Conservation (phyloP, 1,140 invertebrate genomes). For the Drosophila trapezifrons region DNA sequence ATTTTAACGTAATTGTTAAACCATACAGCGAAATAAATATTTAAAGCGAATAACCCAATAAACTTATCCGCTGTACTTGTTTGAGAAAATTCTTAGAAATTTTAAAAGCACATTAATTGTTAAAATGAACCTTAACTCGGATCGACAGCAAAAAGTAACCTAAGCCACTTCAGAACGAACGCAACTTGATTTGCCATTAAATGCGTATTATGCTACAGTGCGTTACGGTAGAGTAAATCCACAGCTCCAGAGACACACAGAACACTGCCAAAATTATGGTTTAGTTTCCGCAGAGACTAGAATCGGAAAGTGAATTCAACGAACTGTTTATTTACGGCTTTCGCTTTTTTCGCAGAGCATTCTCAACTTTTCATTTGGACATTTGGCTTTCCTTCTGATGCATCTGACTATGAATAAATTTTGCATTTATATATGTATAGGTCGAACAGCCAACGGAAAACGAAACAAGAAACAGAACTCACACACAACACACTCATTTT, state of each 20-base stretch:
- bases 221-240: slow-evolving; percentile 35
- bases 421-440: slow-evolving; percentile 70
- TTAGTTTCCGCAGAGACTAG: slow-evolving; percentile 54
- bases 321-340: slow-evolving; percentile 48
- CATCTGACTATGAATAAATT: slow-evolving; percentile 56
- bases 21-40: slow-evolving; percentile 77
- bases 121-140: slow-evolving; percentile 42
- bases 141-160: slow-evolving; percentile 15
- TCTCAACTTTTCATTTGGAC: slow-evolving; percentile 16
- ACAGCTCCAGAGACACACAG: slow-evolving; percentile 18
- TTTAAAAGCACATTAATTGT: slow-evolving; percentile 72
- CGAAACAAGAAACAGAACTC: slow-evolving; percentile 13
- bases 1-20: slow-evolving; percentile 82
- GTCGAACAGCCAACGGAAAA: slow-evolving; percentile 42
- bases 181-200: slow-evolving; percentile 31
- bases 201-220: slow-evolving; percentile 5
- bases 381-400: slow-evolving; percentile 36
- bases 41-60: slow-evolving; percentile 36
- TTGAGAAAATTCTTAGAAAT: slow-evolving; percentile 68
- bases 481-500: slow-evolving; percentile 28
- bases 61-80: slow-evolving; percentile 72
- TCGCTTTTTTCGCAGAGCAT: slow-evolving; percentile 29
- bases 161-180: slow-evolving; percentile 12
- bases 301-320: slow-evolving; percentile 45
- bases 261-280: slow-evolving; percentile 70